Conservation (phyloP, 2,797 vertebrate species). For the Hyperoplus lanceolatus region DNA sequence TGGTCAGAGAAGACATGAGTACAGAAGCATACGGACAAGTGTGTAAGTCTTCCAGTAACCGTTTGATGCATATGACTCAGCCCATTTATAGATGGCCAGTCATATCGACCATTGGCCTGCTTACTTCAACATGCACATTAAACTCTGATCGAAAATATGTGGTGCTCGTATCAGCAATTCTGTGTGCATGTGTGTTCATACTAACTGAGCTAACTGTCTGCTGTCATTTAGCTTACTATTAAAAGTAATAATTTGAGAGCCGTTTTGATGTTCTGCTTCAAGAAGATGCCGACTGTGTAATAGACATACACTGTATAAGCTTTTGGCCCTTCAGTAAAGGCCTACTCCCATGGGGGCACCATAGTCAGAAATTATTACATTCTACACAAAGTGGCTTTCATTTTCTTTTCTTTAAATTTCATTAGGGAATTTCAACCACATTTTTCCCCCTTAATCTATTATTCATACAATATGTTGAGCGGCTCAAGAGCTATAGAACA, state of each 20-base stretch:
- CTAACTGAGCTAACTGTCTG: background rate
- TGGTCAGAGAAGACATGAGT: conserved; percentile 23
- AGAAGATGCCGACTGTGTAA: background rate
- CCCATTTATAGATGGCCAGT: conserved; percentile 66
- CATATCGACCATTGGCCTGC: conserved; percentile 49
- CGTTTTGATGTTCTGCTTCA: background rate
- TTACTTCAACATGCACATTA: conserved; percentile 58
- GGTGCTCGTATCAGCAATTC: conserved; percentile 11
- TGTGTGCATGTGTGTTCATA: background rate
- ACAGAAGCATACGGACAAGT: conserved; percentile 25
- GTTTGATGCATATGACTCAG: conserved; percentile 66
- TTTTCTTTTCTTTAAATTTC: background rate
- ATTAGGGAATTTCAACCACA: background rate
- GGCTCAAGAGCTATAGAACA: background rate
- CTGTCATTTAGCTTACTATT: background rate
- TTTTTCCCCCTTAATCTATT: background rate
- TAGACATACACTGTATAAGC: background rate
- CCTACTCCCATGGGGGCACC: too few relatives aligned
- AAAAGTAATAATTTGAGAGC: background rate
- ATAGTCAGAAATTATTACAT: background rate
- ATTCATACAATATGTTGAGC: background rate
- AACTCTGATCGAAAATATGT: conserved; percentile 56
- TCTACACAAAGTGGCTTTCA: background rate
- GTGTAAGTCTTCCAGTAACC: conserved; percentile 67
- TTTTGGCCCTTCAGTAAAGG: background rate